Base-by-base conservation (phyloP, 1,140 invertebrate species). In the Drepana arcuata region DNA sequence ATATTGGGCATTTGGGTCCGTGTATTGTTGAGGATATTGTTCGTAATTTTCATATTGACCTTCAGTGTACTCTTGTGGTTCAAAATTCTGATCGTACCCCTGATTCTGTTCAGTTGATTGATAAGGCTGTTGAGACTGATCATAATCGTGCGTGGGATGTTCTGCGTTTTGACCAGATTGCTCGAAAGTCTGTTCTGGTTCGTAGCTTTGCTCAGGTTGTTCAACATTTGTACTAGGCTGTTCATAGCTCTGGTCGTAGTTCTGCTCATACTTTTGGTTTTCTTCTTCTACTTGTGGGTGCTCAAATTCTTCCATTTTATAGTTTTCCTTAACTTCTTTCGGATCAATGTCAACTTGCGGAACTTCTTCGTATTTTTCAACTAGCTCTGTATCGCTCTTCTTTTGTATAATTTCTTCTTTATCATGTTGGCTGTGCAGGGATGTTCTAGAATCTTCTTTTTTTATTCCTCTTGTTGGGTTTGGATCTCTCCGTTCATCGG, bases 21-120 rank as follows among this genome's bases (percentile, higher is more conserved):
- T 31, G 41, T 64, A 70, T 34, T 60, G 56, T 29, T 78, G 62
- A 13, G 63, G 63, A 40, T 79, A 70, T 27, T 70, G 53, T 43
- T 72, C 60, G 38, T 65, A 64, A 43, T 71, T 72, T 36, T 64
- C 58, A 40, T 68, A 77, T 27, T 74, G 58, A 10, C 35, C 41
- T 13, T 56, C 46, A n/a, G 24, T 27, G 25, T 63, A 59, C 6
- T 10, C 24, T 25, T 41, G 30, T 34, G 67, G 55, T 29, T 62
- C 57, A 39, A 54, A 41, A 41, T 60, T 41, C 37, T 53, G 46
- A 14, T 50, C 39, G 42, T 63, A 53, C 41, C 5, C 51, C 31
- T 14, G 48, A 33, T 57, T 38, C 36, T 36, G 35, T 24, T 51
- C 37, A 31, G 49, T 47, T 25, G 27, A 39, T 30, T 41, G 16